Base-by-base conservation (phyloP, 2,888 invertebrate species). In the Mesoligia furuncula region DNA sequence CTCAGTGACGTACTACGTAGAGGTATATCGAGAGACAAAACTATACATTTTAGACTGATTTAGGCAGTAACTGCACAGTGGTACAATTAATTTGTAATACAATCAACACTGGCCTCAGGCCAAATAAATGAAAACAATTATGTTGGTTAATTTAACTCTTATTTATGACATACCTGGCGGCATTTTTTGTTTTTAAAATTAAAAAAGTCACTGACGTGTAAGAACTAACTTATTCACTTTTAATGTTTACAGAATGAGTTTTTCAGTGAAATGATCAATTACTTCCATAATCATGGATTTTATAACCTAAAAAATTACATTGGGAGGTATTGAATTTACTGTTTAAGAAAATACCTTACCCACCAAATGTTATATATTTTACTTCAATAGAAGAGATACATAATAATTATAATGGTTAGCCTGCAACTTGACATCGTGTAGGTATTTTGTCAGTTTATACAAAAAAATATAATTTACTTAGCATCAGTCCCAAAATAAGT, bases 301-400 rank as follows among this genome's bases (percentile, higher is more conserved):
- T 66, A 66, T 79, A 79, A 79, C 79, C 79, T 79, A 66, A 31
- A 79, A 79, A 66, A 31, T n/a, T 54, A 20, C 15, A 11, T 27
- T 13, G 2, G 11, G 2, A 13, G 1, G 0, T 62, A 36, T 61
- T 75, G 27, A 42, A 31, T 36, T 45, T 45, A 3, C 0, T 4
- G 2, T 42, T n/a, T n/a, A 2, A 20, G 2, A 27, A 62, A 17
- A 6, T 81, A 31, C 17, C 7, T 31, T 42, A 67, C 7, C 2
- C 31, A 13, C 11, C 20, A 2, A n/a, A 42, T 42, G 1, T 20
- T 59, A 77, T 7, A 5, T 27, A 73, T 13, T 48, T 77, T 6
- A 48, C 48, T 62, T 9, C 0, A n/a, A 31, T 24, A 24, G n/a
- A 69, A 54, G 36, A 51, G 15, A n/a, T 24, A 51, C 5, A 9